Percentiles rank a stretch among this genome's conserved stretches.
Evolutionary conservation across 2,888 invertebrate genomes (phyloP).

Genomic region (Phlogophora meticulosa): DNA sequence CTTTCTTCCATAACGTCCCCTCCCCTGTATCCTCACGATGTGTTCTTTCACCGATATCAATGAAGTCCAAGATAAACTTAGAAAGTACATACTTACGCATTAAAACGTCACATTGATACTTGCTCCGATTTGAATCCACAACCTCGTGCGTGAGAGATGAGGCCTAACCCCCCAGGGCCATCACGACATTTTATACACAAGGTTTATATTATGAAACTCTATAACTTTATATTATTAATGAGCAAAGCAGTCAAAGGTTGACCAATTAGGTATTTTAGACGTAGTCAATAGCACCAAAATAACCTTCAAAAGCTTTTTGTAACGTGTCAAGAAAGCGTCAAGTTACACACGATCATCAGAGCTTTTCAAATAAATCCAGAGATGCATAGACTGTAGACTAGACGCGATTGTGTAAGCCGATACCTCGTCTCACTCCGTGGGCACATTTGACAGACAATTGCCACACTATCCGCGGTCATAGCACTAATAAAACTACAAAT

Average conservation of each 20-base stretch:
- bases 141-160: no score
- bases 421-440: slow-evolving; percentile 43
- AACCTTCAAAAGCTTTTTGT: background rate
- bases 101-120: no score
- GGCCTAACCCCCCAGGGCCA: no score
- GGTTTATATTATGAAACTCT: background rate
- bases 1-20: no score
- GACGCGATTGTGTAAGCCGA: slow-evolving; percentile 40
- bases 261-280: no score
- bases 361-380: slow-evolving; percentile 18
- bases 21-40: no score
- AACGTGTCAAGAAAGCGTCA: slow-evolving; percentile 4
- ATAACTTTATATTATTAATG: no score
- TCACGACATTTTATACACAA: no score
- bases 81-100: no score
- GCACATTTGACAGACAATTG: slow-evolving; percentile 43
- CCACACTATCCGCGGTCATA: slow-evolving; percentile 37
- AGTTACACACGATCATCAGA: slow-evolving; percentile 1
- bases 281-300: slow-evolving; percentile 1
- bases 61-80: no score
- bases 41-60: no score
- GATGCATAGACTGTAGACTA: slow-evolving; percentile 15
- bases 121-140: no score
- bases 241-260: slow-evolving; percentile 10
- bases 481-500: slow-evolving; percentile 16